Evolutionary conservation across 1,140 invertebrate genomes (phyloP), one percentile per base, ranked within the genome.

Genomic region (Ladona fulva): DNA sequence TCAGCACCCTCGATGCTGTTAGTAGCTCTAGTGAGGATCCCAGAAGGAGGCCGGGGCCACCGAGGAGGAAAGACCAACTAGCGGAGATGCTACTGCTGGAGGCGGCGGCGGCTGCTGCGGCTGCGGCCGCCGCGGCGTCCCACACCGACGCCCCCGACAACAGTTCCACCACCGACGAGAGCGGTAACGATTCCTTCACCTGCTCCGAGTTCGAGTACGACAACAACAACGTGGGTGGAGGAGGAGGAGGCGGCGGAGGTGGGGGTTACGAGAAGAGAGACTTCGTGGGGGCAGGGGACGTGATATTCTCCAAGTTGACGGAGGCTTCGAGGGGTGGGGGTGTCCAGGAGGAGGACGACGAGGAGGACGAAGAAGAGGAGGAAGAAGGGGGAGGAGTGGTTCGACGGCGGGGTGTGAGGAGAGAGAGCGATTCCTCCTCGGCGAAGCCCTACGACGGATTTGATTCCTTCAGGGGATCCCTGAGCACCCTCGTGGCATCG

Each of bases 131-230:
- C 92, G 81, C 85, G 11, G 92, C 92, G 75, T 75, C 76, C 29
- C 78, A 73, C 75, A 78, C 77, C 14, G 78, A 79, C 42, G 89
- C 92, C 80, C 77, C 66, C 52, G 83, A 88, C 73, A 92, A 91
- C 82, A 94, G 93, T 0, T 95, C 94, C 5, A 95, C 94, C 0
- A 96, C 95, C 8, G 95, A 97, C 82, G 96, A 97, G 84, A 96
- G 94, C 83, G 95, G 95, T 5, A 97, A 98, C 85, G 97, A 99
- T 83, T 97, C 96, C 79, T 99, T 98, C 86, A 98, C 96, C 0
- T 98, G 96, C 85, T 98, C 96, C 0, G 96, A 99, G 87, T 98
- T 98, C 83, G 97, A 99, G 84, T 97, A 97, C 84, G 96, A 98
- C 82, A 94, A 95, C 82, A 92, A 93, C 79, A 94, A 93, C 80